Conservation (phyloP, 1,140 invertebrate species). For the Drosophila rufa region DNA sequence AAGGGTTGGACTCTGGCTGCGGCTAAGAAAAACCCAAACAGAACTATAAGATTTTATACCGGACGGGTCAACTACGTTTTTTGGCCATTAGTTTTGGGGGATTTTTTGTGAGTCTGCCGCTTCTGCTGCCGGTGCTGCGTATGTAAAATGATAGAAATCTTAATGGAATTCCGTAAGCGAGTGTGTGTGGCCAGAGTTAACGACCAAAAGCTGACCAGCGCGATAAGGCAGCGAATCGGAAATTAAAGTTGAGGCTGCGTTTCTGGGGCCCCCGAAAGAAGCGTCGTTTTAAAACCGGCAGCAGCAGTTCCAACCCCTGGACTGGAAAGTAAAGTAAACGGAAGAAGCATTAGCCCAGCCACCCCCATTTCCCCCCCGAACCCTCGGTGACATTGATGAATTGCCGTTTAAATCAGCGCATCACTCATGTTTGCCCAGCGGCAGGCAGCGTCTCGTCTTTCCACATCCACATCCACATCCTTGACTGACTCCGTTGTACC, state of each 20-base stretch:
- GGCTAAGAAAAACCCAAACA: slow-evolving; percentile 34
- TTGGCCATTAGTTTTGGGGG: slow-evolving; percentile 60
- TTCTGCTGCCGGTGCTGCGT: slow-evolving; percentile 38
- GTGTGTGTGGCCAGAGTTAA: slow-evolving; percentile 43
- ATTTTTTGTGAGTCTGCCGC: slow-evolving; percentile 44
- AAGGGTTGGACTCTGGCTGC: slow-evolving; percentile 48
- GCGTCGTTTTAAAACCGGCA: slow-evolving; percentile 61
- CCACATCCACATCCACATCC: slow-evolving; percentile 42
- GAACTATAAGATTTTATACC: slow-evolving; percentile 78
- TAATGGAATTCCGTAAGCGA: slow-evolving; percentile 72
- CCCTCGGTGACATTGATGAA: slow-evolving; percentile 77
- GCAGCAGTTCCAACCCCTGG: slow-evolving; percentile 29
- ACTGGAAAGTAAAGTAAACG: slow-evolving; percentile 39
- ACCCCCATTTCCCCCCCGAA: slow-evolving; percentile 19
- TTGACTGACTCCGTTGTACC: slow-evolving; percentile 54
- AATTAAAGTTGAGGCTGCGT: slow-evolving; percentile 75
- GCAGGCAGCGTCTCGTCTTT: slow-evolving; percentile 65
- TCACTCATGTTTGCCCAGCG: slow-evolving; percentile 80
- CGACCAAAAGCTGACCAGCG: slow-evolving; percentile 60
- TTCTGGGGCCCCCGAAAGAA: slow-evolving; percentile 16
- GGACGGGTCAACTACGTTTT: slow-evolving; percentile 63
- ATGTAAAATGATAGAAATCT: slow-evolving; percentile 80
- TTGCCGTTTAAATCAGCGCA: slow-evolving; percentile 84
- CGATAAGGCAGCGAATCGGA: slow-evolving; percentile 81
- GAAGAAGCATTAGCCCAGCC: slow-evolving; percentile 56